These are phyloP conservation scores for Lasaia peninsularis DNA, from an alignment of 1,140 invertebrate genomes.

Conservation along the genomic window DNA sequence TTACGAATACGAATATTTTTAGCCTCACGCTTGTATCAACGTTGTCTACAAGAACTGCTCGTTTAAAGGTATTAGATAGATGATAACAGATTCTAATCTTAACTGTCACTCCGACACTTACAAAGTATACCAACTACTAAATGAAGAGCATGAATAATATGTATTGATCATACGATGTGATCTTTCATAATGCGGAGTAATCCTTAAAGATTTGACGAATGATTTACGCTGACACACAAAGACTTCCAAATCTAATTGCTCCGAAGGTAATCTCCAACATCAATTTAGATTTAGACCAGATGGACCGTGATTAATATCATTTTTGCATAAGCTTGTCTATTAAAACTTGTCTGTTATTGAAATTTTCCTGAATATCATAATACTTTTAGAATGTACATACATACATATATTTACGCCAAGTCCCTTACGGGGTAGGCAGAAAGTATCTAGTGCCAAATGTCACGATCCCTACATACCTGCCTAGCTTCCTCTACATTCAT, in stretches of 20 bases:
- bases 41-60: no score
- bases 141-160: background rate
- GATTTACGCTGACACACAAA: background rate
- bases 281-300: slow-evolving; percentile 6
- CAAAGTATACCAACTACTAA: background rate
- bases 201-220: slow-evolving; percentile 7
- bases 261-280: background rate
- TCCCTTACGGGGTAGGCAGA: no score
- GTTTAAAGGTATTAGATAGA: no score
- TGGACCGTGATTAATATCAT: slow-evolving; percentile 3
- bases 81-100: no score
- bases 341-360: background rate
- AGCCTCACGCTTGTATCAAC: no score
- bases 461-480: no score
- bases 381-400: no score
- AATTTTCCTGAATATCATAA: background rate
- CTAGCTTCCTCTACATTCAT: no score
- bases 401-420: no score
- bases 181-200: slow-evolving; percentile 2
- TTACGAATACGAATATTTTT: no score
- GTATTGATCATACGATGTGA: background rate
- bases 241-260: slow-evolving; percentile 2
- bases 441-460: no score
- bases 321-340: slow-evolving; percentile 5
- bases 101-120: background rate